Base-by-base conservation (phyloP, 2,113 vertebrate species). In the Pterophyllum scalare region DNA sequence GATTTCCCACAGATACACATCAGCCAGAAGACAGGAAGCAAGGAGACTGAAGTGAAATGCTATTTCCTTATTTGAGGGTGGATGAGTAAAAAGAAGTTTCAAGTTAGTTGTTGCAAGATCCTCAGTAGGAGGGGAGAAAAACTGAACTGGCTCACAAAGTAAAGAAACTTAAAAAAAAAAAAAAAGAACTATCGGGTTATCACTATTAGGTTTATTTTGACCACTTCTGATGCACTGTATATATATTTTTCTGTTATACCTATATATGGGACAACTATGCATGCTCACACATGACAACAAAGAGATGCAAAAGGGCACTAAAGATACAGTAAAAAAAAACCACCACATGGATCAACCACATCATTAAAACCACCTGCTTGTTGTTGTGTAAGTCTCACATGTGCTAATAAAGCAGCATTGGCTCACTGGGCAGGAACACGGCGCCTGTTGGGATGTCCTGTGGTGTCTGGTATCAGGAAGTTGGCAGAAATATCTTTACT, bases 11-110 rank as follows among this genome's bases (percentile, higher is more conserved):
- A 61, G 31, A 28, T 1, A 0, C 40, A 12, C 1, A 28, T 70
- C 17, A 70, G 65, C 43, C 8, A 33, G 31, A 33, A 49, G 20
- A n/a, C 3, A 60, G 33, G 33, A 60, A 83, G 26, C 5, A 14
- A 49, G 35, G 7, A 52, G n/a, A 38, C 67, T 62, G 17, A 4
- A 64, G 0, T 28, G 28, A 59, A 49, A 74, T 38, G 12, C n/a
- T 20, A 78, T 76, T 75, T 91, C 79, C 81, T 80, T 35, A 38
- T 80, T 75, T 6, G 12, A 33, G 2, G 14, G 5, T 5, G 9
- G 35, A 9, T 52, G 19, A 26, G 70, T 8, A 28, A 65, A 74
- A 64, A 10, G 11, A 20, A 52, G 52, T 9, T 14, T 17, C 3
- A 31, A 7, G 65, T 31, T 52, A 40, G 1, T 52, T 31, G 24